Percentiles rank a stretch among this genome's conserved stretches.
Evolutionary conservation across 2,888 invertebrate species (phyloP).

Genomic region (Drosophila cognata): DNA sequence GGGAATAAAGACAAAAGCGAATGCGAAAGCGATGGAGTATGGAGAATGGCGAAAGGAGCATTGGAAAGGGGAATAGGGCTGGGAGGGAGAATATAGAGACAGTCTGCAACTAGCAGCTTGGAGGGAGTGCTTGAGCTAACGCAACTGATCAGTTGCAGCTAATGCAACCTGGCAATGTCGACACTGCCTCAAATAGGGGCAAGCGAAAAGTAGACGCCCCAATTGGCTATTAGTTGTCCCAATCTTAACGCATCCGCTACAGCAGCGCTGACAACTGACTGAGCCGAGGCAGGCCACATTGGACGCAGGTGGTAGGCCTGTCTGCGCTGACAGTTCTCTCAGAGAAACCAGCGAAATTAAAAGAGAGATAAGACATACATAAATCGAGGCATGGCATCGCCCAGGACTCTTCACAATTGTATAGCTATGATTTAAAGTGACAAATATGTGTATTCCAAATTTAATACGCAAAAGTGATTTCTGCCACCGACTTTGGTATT

Average conservation of each 20-base stretch:
- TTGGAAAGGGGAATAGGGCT: neutral
- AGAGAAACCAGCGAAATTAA: constrained; percentile 9
- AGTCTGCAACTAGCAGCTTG: constrained; percentile 11
- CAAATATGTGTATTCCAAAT: neutral
- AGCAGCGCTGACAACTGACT: constrained; percentile 38
- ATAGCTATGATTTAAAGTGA: neutral
- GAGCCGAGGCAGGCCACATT: neutral
- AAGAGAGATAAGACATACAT: neutral
- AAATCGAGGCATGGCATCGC: neutral
- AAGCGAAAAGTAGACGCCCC: constrained; percentile 18
- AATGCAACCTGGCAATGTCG: constrained; percentile 56
- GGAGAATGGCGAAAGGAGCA: constrained; percentile 7
- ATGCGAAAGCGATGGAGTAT: constrained; percentile 21
- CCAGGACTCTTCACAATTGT: neutral
- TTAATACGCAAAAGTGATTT: neutral
- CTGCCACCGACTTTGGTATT: neutral
- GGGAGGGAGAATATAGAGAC: constrained; percentile 3
- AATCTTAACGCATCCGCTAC: neutral
- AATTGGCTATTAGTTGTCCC: neutral
- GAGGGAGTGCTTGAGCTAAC: constrained; percentile 1
- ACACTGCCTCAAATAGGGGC: constrained; percentile 11
- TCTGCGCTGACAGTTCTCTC: constrained; percentile 42
- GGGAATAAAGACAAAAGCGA: constrained; percentile 37
- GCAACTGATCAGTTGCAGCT: constrained; percentile 57
- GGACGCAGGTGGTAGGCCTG: constrained; percentile 36